These are phyloP conservation scores for Pelodytes ibericus DNA, from an alignment of 2,797 vertebrate species.

Conservation along the genomic window DNA sequence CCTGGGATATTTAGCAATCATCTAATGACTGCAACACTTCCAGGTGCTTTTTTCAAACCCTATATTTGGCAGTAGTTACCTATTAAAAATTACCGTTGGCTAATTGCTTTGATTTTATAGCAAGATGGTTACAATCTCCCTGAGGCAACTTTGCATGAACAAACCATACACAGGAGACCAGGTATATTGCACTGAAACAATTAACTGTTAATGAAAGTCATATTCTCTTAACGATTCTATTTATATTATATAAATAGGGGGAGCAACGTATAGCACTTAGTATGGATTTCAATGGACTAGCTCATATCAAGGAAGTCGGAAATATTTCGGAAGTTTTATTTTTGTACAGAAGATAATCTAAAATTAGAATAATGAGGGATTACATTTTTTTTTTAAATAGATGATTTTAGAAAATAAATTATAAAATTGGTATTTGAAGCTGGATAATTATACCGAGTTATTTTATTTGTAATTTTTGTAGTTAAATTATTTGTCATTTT, in stretches of 20 bases:
- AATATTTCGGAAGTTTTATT: too few relatives aligned
- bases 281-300: too few relatives aligned
- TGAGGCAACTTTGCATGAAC: constrained; percentile 44
- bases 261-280: not conserved
- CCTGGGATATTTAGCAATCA: constrained; percentile 38
- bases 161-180: constrained; percentile 40
- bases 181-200: constrained; percentile 44
- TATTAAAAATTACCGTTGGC: constrained; percentile 52
- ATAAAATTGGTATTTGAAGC: too few relatives aligned
- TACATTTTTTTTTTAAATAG: too few relatives aligned
- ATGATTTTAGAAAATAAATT: too few relatives aligned
- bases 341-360: too few relatives aligned
- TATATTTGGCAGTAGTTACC: constrained; percentile 50
- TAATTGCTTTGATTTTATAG: constrained; percentile 53
- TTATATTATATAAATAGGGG: constrained; percentile 13
- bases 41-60: constrained; percentile 42
- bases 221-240: constrained; percentile 34
- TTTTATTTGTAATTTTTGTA: too few relatives aligned
- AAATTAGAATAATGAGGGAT: too few relatives aligned
- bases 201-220: constrained; percentile 47
- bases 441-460: too few relatives aligned
- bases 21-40: constrained; percentile 49
- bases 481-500: too few relatives aligned
- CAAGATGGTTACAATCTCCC: constrained; percentile 34
- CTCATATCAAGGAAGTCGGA: too few relatives aligned